Conservation (phyloP, 2,888 invertebrate genomes). For the Danaus chrysippus region DNA sequence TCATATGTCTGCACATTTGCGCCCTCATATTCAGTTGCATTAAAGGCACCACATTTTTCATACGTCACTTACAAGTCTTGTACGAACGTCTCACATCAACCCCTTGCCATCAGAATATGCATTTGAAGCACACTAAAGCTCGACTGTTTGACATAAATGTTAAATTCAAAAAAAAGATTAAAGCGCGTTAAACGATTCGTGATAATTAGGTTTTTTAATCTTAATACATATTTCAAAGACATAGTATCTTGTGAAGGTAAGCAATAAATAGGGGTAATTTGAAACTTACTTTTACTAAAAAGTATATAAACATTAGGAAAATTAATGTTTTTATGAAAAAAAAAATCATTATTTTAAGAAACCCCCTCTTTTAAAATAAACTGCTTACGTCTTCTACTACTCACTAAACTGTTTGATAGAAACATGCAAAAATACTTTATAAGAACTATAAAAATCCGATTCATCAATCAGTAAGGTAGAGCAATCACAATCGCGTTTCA, state of each 20-base stretch:
- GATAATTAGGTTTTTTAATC: not conserved
- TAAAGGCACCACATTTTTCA: constrained; percentile 66
- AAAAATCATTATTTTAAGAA: too few relatives aligned
- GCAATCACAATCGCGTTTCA: constrained; percentile 44
- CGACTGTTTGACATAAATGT: constrained; percentile 22
- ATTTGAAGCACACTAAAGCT: constrained; percentile 27
- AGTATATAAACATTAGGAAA: too few relatives aligned
- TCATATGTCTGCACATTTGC: constrained; percentile 51
- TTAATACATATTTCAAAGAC: not conserved
- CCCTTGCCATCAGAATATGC: constrained; percentile 37
- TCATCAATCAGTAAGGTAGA: constrained; percentile 13
- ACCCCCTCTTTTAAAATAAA: too few relatives aligned
- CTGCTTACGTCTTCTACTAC: too few relatives aligned
- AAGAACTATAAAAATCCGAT: constrained; percentile 9
- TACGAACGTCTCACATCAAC: constrained; percentile 19
- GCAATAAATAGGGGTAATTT: too few relatives aligned
- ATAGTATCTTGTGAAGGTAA: too few relatives aligned
- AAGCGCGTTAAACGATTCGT: not conserved
- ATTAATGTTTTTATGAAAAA: too few relatives aligned
- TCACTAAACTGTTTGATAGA: too few relatives aligned
- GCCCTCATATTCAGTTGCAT: constrained; percentile 68
- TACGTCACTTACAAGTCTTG: constrained; percentile 28
- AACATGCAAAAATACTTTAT: not conserved
- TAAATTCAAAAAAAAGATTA: constrained; percentile 16
- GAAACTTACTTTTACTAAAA: too few relatives aligned